phyloP scores from a whole-genome alignment of 2,113 vertebrate species.

The Lanius collurio region DNA sequence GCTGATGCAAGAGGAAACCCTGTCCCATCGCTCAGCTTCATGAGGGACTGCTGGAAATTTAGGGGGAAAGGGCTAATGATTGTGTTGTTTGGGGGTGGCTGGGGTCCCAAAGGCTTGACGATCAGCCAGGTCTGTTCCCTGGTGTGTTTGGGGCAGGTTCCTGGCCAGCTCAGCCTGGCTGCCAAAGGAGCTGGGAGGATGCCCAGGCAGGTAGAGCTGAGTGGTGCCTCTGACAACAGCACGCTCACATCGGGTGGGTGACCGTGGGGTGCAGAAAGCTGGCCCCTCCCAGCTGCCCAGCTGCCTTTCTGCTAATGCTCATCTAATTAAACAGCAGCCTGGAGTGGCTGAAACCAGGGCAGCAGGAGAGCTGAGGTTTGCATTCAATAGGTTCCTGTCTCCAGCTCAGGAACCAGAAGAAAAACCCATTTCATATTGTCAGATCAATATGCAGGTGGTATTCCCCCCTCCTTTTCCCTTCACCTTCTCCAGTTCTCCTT shows the following conservation, averaged over 20 bases:
- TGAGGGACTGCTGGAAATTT: not conserved
- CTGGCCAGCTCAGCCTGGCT: not conserved
- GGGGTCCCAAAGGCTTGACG: not conserved
- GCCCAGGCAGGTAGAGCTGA: not conserved
- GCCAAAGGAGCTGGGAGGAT: not conserved
- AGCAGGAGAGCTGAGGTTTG: constrained; percentile 12
- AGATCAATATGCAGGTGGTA: not conserved
- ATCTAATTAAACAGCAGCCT: constrained; percentile 32
- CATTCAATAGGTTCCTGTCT: not conserved
- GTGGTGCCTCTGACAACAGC: constrained; percentile 35
- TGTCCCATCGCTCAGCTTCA: not conserved
- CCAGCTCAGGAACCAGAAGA: not conserved
- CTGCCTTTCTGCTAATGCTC: constrained; percentile 14
- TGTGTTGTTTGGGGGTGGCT: not conserved
- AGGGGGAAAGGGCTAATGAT: not conserved
- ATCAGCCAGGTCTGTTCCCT: not conserved
- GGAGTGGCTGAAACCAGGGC: constrained; percentile 31
- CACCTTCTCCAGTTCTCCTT: not conserved
- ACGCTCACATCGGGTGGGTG: constrained; percentile 4
- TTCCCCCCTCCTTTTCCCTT: not conserved
- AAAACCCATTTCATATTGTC: not conserved
- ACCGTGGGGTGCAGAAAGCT: not conserved
- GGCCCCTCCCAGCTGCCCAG: not conserved
- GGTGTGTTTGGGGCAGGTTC: not conserved
- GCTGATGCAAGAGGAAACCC: not conserved